Evolutionary conservation across 2,888 invertebrate genomes (phyloP), one percentile per base, ranked within the genome.

Genomic region (Ophioninae sp.): DNA sequence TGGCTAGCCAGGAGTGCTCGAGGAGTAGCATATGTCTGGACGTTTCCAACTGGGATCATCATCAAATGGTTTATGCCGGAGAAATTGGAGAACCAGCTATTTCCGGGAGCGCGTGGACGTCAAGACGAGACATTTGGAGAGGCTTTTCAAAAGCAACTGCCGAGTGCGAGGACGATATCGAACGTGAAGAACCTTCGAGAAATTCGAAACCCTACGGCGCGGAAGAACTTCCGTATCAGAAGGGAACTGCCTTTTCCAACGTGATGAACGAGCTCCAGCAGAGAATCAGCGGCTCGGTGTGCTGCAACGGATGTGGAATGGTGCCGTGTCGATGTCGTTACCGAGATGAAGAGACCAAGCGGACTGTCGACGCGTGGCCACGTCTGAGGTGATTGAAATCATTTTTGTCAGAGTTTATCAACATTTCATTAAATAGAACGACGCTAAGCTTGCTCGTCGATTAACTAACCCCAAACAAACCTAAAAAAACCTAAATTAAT

Each of bases 201-300:
- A 86, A 80, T 30, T 37, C 68, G 8, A 89, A 86, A 41, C 83
- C 84, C 6, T 87, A 85, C 59, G 87, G 86, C 0, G 86, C 85
- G 7, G 87, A 88, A 2, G 86, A 87, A 61, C 86, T 91, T 6
- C 86, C 91, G 64, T 89, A 90, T 85, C 90, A 91, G 72, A 88
- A 89, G 44, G 65, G 86, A 5, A 83, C 83, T 17, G 87, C 86
- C 5, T 91, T 90, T 78, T 90, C 89, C 2, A 85, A 90, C 50
- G 89, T 91, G 30, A 88, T 91, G 88, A 87, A 72, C 73, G 91
- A 91, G 76, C 78, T 91, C 23, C 89, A 91, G 64, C 86, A 88
- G 44, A 91, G 89, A 84, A 88, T 91, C 10, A 88, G 86, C 77
- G 87, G 86, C 17, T 87, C 88, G 1, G 77, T 82, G 17, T 86